Conservation (phyloP, 2,888 invertebrate species). For the Archips crataeganus region DNA sequence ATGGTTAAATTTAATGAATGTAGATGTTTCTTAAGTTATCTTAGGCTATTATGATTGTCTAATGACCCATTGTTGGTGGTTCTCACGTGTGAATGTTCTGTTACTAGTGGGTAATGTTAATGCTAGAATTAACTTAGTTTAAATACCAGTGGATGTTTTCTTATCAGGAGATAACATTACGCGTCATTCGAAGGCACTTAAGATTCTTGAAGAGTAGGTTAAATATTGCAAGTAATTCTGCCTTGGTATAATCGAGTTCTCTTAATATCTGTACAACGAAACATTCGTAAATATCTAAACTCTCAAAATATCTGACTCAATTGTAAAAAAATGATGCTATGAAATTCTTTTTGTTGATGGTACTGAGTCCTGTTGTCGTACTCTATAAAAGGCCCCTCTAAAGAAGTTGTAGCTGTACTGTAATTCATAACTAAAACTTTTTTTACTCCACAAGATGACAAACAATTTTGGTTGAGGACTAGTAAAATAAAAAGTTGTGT, state of each 20-base stretch:
- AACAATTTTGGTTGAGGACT: no score
- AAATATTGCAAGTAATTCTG: not conserved
- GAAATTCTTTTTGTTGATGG: no score
- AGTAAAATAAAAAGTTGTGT: no score
- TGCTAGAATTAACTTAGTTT: slow-evolving; percentile 2
- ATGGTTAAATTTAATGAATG: not conserved
- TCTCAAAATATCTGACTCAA: no score
- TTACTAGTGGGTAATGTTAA: slow-evolving; percentile 1
- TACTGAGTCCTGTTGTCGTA: no score
- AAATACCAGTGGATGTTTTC: not conserved
- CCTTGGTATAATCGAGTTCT: not conserved
- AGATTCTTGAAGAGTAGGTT: not conserved
- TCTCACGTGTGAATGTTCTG: slow-evolving; percentile 16
- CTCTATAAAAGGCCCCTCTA: no score
- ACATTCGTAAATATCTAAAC: no score
- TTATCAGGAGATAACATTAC: not conserved
- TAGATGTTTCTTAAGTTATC: not conserved
- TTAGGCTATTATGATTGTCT: not conserved
- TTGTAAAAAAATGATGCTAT: no score
- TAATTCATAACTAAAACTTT: no score
- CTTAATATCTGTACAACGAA: no score
- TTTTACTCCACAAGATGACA: no score
- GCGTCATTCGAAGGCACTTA: not conserved
- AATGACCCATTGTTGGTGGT: slow-evolving; percentile 29
- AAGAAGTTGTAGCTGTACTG: no score